Conservation (phyloP, 2,888 invertebrate genomes). For the Heliconius hortense region DNA sequence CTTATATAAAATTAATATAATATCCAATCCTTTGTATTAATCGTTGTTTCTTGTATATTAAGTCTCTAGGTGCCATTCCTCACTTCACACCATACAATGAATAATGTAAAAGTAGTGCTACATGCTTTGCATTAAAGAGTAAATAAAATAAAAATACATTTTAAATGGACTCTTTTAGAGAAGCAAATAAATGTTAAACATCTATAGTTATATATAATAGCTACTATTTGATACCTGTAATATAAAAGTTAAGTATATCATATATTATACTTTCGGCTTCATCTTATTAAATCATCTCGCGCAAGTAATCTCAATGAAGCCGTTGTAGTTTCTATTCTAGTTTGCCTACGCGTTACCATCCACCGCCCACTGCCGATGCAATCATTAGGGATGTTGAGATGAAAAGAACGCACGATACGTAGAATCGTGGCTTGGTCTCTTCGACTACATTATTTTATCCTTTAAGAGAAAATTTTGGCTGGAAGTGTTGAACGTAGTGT, state of each 20-base stretch:
- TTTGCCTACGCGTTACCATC: conserved; percentile 61
- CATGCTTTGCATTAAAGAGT: conserved; percentile 46
- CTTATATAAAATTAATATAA: neutral
- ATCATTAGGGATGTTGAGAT: conserved; percentile 34
- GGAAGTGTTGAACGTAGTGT: no score
- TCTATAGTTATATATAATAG: neutral
- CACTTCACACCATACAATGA: conserved; percentile 44
- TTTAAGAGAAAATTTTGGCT: no score
- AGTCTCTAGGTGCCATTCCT: conserved; percentile 33
- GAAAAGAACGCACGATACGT: neutral
- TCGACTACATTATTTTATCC: no score
- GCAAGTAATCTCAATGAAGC: conserved; percentile 41
- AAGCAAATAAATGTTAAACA: neutral
- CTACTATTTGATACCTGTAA: neutral
- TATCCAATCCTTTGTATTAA: neutral
- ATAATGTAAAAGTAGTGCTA: conserved; percentile 49
- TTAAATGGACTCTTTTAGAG: neutral
- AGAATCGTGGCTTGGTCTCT: neutral
- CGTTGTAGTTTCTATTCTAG: conserved; percentile 52
- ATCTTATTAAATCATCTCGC: conserved; percentile 33
- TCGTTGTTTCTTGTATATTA: neutral
- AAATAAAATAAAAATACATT: neutral
- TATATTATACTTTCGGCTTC: neutral
- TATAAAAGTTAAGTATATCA: conserved; percentile 20
- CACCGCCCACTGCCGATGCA: conserved; percentile 46